These are phyloP conservation scores for Leucopternis melanops DNA, from an alignment of 2,113 vertebrate genomes.

Conservation along the genomic window DNA sequence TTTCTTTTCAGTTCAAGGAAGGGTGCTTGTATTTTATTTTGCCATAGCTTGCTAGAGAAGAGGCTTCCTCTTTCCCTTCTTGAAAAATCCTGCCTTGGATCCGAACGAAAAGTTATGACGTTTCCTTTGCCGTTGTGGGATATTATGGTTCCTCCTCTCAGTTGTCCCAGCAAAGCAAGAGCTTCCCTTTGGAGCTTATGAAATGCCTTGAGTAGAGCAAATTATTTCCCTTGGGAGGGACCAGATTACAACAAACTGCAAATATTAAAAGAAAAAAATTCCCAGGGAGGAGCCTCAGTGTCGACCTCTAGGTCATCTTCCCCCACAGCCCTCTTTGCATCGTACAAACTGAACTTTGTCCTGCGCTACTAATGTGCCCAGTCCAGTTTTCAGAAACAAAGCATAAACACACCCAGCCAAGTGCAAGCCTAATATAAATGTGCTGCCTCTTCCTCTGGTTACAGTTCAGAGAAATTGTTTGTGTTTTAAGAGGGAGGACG, in stretches of 20 bases:
- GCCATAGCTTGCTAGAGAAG: not conserved
- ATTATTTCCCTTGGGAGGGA: slow-evolving; percentile 17
- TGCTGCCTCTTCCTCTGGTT: not conserved
- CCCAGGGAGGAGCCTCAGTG: not conserved
- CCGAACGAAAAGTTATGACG: not conserved
- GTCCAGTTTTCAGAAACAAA: slow-evolving; percentile 15
- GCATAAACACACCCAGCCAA: slow-evolving; percentile 5
- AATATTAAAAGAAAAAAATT: not conserved
- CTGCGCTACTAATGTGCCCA: not conserved
- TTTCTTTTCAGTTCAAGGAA: not conserved
- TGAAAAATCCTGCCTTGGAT: not conserved
- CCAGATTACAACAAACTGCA: not conserved
- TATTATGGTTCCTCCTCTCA: not conserved
- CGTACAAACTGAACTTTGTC: slow-evolving; percentile 20
- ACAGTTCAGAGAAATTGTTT: not conserved
- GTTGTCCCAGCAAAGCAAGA: not conserved
- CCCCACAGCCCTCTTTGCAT: not conserved
- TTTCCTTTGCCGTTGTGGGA: not conserved
- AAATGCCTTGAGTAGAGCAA: not conserved
- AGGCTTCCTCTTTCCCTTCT: not conserved
- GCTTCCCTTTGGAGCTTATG: not conserved
- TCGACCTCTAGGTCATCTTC: slow-evolving; percentile 6
- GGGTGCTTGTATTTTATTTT: not conserved
- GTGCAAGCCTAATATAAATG: not conserved
- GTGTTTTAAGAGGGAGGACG: not conserved